phyloP scores from a whole-genome alignment of 2,888 invertebrate genomes.

The Trilocha varians region DNA sequence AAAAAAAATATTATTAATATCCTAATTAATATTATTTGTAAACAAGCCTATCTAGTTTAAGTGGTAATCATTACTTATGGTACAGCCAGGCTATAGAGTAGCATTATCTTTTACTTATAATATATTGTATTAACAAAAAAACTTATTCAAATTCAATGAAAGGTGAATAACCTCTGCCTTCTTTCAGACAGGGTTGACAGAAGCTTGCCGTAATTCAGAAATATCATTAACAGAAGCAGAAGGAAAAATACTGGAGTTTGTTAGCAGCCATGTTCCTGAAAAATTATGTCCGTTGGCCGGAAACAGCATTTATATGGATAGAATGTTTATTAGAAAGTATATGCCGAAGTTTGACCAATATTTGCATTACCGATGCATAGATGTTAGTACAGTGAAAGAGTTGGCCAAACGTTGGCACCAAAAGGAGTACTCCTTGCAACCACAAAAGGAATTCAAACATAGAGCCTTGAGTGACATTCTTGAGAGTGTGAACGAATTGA shows the following conservation, averaged over 20 bases:
- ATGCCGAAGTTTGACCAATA: conserved; percentile 86
- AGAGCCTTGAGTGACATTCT: conserved; percentile 87
- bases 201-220: conserved; percentile 79
- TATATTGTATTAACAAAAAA: too few species aligned
- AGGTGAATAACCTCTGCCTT: too few species aligned
- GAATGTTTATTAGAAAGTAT: conserved; percentile 84
- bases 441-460: conserved; percentile 78
- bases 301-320: conserved; percentile 90
- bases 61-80: too few species aligned
- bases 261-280: conserved; percentile 71
- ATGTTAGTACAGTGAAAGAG: conserved; percentile 93
- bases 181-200: conserved; percentile 83
- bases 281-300: conserved; percentile 86
- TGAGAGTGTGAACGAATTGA: conserved; percentile 88
- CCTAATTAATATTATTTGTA: too few species aligned
- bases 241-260: conserved; percentile 78
- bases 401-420: conserved; percentile 85
- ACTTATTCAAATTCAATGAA: background rate
- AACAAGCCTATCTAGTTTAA: too few species aligned
- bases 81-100: too few species aligned
- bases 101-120: too few species aligned
- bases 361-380: conserved; percentile 93
- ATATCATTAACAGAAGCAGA: conserved; percentile 80
- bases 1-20: too few species aligned
- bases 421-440: conserved; percentile 66